Evolutionary conservation across 2,797 vertebrate species (phyloP).

Genomic region (Phaenicophaeus curvirostris): DNA sequence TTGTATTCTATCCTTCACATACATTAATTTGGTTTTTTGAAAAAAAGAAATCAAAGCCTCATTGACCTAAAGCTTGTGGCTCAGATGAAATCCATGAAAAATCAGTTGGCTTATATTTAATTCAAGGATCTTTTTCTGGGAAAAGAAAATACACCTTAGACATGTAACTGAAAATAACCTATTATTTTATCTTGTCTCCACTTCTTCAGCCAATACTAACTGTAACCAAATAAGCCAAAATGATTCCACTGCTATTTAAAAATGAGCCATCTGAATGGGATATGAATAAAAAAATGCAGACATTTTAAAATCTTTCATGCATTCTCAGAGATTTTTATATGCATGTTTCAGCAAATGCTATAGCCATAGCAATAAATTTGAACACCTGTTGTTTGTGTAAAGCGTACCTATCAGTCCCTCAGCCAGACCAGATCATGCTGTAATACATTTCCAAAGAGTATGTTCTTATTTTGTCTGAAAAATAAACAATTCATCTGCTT

Average conservation of each 20-base stretch:
- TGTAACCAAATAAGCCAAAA: background rate
- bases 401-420: background rate
- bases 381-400: background rate
- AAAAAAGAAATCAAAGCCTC: slow-evolving; percentile 20
- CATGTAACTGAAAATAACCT: background rate
- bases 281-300: background rate
- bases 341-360: background rate
- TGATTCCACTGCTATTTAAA: background rate
- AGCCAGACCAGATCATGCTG: background rate
- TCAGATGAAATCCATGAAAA: slow-evolving; percentile 27
- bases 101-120: slow-evolving; percentile 1
- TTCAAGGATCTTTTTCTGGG: background rate
- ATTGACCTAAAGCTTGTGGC: background rate
- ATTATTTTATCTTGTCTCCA: background rate
- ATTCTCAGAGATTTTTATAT: background rate
- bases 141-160: background rate
- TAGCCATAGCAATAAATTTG: background rate
- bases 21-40: background rate
- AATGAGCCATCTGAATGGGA: background rate
- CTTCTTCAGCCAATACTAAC: background rate
- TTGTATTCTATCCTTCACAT: background rate
- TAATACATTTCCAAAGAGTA: background rate
- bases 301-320: background rate
- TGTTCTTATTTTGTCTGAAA: background rate
- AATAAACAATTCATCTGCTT: background rate